Base-by-base conservation (phyloP, 2,113 vertebrate genomes). In the Baryphthengus martii region DNA sequence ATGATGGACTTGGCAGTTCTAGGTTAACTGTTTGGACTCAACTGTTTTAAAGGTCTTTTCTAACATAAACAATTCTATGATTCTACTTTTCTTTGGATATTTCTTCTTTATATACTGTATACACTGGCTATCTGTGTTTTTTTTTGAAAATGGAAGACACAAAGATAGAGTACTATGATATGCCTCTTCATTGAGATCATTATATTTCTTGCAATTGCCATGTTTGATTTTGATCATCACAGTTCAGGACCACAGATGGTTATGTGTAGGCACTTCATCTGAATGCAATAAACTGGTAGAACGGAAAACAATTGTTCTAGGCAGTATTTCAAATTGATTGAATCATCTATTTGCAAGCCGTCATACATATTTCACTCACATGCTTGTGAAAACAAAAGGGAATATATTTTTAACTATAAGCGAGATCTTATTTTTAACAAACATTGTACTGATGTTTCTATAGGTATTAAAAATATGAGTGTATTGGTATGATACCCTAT, bases 401-500 rank as follows among this genome's bases (percentile, higher is more conserved):
- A 61, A 82, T 66, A 9, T 71, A 56, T 84, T 92, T 85, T 72
- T 80, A 62, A 58, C 42, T 66, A 29, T 81, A 73, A 82, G 85
- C 33, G 8, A 62, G 18, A 49, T 72, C 15, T 84, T 37, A 44
- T 68, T 75, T 79, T 80, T 93, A 78, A 67, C 28, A 90, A 82
- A 75, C 9, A 35, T 5, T 65, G 9, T 65, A 6, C 20, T 70
- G 21, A 20, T 33, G 15, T 29, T 70, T 44, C 28, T 40, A 4
- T 21, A 23, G 7, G 6, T 56, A 50, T 33, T 63, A 61, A 76
- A 94, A 90, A 66, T 47, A 35, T 1, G 2, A 61, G 3, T 76
- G 7, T 8, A 31, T 65, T 0, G 0, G 9, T 68, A 33, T n/a
- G 6, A 6, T 10, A 65, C 3, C 4, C 26, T 77, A 21, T 8